Percentiles rank a stretch among this genome's conserved stretches.
Conservation (phyloP, 2,888 invertebrate genomes). For the Caenorhabditis virilis region DNA sequence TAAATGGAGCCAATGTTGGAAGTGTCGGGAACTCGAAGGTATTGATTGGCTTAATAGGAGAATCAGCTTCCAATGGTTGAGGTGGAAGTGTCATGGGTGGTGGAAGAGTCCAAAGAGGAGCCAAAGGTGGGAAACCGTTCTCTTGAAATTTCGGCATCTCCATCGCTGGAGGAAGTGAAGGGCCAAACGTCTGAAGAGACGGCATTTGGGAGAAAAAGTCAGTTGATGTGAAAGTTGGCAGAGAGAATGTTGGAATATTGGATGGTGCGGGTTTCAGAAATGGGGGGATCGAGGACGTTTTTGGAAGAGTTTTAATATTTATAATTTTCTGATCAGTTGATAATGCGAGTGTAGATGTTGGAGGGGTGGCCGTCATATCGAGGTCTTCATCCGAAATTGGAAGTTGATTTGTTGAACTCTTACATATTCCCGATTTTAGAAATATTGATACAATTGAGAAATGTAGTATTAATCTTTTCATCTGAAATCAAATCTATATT, state of each 20-base stretch:
- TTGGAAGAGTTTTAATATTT: too few species aligned
- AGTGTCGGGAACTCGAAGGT: slow-evolving; percentile 12
- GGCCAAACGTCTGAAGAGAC: not conserved
- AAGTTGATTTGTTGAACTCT: too few species aligned
- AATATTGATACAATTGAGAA: slow-evolving; percentile 1
- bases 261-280: slow-evolving; percentile 16
- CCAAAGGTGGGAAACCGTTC: not conserved
- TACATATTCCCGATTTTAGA: not conserved
- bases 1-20: slow-evolving; percentile 25
- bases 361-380: slow-evolving; percentile 28
- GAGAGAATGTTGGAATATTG: slow-evolving; percentile 30
- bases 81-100: not conserved
- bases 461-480: too few species aligned
- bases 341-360: too few species aligned
- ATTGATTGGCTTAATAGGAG: not conserved
- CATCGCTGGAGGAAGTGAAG: too few species aligned
- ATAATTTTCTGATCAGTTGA: too few species aligned
- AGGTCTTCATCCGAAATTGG: slow-evolving; percentile 15
- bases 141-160: too few species aligned
- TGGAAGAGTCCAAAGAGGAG: not conserved
- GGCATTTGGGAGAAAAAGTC: too few species aligned
- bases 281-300: slow-evolving; percentile 8
- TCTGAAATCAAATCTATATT: too few species aligned
- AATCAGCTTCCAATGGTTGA: not conserved
- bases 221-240: too few species aligned